These are phyloP conservation scores for Gallinago nigripennis DNA, from an alignment of 2,797 vertebrate genomes.

Conservation along the genomic window DNA sequence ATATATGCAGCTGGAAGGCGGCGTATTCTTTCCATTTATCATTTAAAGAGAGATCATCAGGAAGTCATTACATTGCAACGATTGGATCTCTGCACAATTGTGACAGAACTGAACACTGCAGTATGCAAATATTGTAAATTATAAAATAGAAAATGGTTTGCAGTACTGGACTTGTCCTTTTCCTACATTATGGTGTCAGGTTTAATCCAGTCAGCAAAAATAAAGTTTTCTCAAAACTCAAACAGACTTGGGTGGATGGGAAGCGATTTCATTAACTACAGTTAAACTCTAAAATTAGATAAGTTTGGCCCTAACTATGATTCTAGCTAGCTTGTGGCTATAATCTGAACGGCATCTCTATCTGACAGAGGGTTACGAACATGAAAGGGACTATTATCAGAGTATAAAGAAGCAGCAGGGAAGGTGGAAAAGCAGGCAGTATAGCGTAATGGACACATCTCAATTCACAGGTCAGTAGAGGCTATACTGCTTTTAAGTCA, in stretches of 20 bases:
- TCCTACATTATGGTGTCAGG: background rate
- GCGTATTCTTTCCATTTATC: constrained; percentile 50
- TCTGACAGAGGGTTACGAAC: background rate
- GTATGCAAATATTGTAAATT: constrained; percentile 47
- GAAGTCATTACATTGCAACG: constrained; percentile 56
- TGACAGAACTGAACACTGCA: constrained; percentile 21
- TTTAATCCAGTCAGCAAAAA: constrained; percentile 16
- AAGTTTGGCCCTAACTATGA: background rate
- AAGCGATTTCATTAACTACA: background rate
- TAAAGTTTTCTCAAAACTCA: background rate
- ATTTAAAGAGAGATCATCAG: constrained; percentile 52
- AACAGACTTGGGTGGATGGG: background rate
- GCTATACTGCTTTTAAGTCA: background rate
- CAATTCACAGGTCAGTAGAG: background rate
- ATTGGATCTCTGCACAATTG: constrained; percentile 23
- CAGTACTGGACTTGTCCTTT: constrained; percentile 1
- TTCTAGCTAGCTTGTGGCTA: background rate
- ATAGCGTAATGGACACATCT: background rate
- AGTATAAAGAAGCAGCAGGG: background rate
- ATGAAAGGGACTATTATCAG: background rate
- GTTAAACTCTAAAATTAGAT: background rate
- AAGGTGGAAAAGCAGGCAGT: background rate
- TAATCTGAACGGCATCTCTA: background rate
- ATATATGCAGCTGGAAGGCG: background rate
- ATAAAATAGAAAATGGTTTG: constrained; percentile 53